Base-by-base conservation (phyloP, 1,140 invertebrate species). In the Glomeris maerens region DNA sequence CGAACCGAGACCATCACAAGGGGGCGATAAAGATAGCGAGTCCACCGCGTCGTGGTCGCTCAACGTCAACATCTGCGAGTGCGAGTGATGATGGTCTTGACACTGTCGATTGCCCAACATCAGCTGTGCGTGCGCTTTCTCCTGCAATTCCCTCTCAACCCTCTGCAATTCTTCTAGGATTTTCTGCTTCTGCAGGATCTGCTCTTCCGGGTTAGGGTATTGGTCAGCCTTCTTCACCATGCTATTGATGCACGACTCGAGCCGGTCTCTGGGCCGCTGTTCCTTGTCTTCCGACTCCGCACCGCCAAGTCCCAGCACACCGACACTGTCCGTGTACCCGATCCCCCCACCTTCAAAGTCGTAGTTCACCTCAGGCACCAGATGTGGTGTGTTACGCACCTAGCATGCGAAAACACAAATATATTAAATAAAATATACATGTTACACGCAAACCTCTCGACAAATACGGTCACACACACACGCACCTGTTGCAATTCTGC, bases 141-240 rank as follows among this genome's bases (percentile, higher is more conserved):
- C 78, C 56, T 82, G 78, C 36, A 83, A 62, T 57, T 84, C 80
- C 53, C 78, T 68, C 62, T 84, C 81, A 42, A 83, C 80, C 66
- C 78, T 77, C 67, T 84, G 78, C 50, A 85, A 64, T 64, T 85
- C 81, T 59, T 84, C 81, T 4, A 84, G 70, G 59, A 84, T 83
- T 61, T 81, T 79, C 65, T 83, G 79, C 57, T 83, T 83, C 53
- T 80, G 74, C 17, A 78, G 64, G 41, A 78, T 78, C 55, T 81
- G 78, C 47, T 82, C 79, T 56, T 81, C 78, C 54, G 70, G 65
- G 39, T 65, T 64, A 36, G 62, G 61, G 52, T 64, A 59, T 46
- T 62, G 54, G 36, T 67, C 60, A 27, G 66, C 64, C 54, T 66
- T 64, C 29, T 59, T 60, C 62, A 70, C 65, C 57, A 70, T 69